Conservation (phyloP, 1,140 invertebrate genomes). For the Hylaeus volcanicus region DNA sequence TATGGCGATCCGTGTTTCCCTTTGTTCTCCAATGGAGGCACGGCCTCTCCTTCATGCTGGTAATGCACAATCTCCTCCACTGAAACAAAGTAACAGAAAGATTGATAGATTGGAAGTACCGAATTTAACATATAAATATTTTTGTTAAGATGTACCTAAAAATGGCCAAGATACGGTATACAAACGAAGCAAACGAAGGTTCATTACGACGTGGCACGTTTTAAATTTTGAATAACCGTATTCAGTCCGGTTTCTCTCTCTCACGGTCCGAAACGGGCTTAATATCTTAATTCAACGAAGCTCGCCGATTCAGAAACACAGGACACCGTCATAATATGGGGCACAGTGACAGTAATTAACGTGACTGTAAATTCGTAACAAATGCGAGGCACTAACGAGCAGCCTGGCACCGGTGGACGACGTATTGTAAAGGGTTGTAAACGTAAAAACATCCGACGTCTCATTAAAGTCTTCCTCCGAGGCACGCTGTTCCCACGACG, state of each 20-base stretch:
- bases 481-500: not conserved
- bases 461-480: constrained; percentile 25
- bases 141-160: too few species aligned
- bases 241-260: not conserved
- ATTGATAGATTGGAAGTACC: too few species aligned
- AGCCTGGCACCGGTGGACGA: too few species aligned
- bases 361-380: constrained; percentile 16
- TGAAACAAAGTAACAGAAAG: too few species aligned
- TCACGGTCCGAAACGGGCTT: not conserved
- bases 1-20: too few species aligned
- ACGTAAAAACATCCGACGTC: constrained; percentile 23
- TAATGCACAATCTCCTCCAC: too few species aligned
- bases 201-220: constrained; percentile 17
- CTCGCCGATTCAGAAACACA: constrained; percentile 3
- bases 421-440: constrained; percentile 3
- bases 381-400: constrained; percentile 24
- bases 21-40: too few species aligned
- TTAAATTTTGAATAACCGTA: constrained; percentile 39
- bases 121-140: too few species aligned
- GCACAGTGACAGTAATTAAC: constrained; percentile 32
- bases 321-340: constrained; percentile 17
- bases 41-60: too few species aligned
- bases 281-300: constrained; percentile 22
- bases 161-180: too few species aligned
- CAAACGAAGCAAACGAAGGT: constrained; percentile 10